phyloP scores from a whole-genome alignment of 23 tunicate species.

The Oikopleura vanhoeffeni region DNA sequence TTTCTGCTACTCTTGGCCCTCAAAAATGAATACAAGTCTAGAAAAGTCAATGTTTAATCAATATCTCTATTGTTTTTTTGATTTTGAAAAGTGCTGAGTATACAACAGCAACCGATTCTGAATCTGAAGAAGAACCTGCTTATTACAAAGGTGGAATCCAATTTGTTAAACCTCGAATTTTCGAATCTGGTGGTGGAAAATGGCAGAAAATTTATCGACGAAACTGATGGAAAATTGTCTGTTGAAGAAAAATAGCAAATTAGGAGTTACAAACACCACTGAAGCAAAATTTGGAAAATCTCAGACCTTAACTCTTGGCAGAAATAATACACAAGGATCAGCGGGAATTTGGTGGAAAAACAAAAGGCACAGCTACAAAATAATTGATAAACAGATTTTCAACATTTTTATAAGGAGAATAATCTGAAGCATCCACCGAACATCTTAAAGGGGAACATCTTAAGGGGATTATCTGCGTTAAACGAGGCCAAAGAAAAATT shows the following conservation, averaged over 20 bases:
- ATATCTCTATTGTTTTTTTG: too few relatives aligned
- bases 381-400: too few relatives aligned
- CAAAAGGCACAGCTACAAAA: too few relatives aligned
- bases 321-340: neutral
- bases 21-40: too few relatives aligned
- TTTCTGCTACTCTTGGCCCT: too few relatives aligned
- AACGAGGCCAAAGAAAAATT: too few relatives aligned
- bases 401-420: too few relatives aligned
- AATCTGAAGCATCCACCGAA: too few relatives aligned
- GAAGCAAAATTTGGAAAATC: neutral
- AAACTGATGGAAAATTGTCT: neutral
- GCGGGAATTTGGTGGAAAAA: neutral
- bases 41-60: too few relatives aligned
- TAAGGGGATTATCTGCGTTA: too few relatives aligned
- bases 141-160: neutral
- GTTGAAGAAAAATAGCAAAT: neutral
- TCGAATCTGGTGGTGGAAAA: neutral
- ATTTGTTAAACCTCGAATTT: neutral
- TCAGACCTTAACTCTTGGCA: neutral
- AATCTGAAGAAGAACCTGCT: neutral
- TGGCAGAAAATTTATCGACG: neutral
- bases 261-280: neutral
- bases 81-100: neutral
- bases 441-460: too few relatives aligned
- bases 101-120: neutral